phyloP scores from a whole-genome alignment of 2,797 vertebrate species.

The Eupleurogrammus muticus region DNA sequence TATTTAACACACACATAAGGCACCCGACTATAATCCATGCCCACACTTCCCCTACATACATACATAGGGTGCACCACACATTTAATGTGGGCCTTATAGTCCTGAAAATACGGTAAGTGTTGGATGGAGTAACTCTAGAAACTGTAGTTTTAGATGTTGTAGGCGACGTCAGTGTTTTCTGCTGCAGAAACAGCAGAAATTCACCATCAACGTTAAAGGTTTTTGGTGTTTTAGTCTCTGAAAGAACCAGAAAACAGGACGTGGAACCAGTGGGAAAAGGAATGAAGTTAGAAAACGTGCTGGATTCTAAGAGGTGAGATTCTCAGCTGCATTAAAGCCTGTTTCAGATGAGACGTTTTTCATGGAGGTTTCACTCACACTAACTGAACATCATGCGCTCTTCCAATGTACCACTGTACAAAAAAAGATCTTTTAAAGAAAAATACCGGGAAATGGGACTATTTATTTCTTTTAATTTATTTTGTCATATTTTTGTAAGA shows the following conservation, averaged over 20 bases:
- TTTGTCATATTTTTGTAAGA: conserved; percentile 99
- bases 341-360: conserved; percentile 66
- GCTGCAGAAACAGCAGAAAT: neutral
- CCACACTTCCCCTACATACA: no score
- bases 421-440: conserved; percentile 79
- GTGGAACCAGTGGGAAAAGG: conserved; percentile 30
- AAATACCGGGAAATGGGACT: conserved; percentile 85
- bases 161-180: neutral
- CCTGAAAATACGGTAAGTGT: no score
- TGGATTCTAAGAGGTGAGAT: conserved; percentile 47
- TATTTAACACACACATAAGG: no score
- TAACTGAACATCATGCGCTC: conserved; percentile 76
- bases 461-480: conserved; percentile 99
- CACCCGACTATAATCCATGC: no score
- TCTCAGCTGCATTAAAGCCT: conserved; percentile 61
- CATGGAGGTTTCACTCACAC: conserved; percentile 74
- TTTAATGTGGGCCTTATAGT: no score
- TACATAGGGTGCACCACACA: no score
- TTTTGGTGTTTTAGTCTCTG: conserved; percentile 14
- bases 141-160: conserved; percentile 13
- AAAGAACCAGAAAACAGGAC: neutral
- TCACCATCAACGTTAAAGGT: conserved; percentile 19
- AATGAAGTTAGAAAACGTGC: conserved; percentile 21
- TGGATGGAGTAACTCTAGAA: conserved; percentile 14
- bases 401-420: conserved; percentile 84